Base-by-base conservation (phyloP, 2,888 invertebrate genomes). In the Acanthoscelides obtectus region DNA sequence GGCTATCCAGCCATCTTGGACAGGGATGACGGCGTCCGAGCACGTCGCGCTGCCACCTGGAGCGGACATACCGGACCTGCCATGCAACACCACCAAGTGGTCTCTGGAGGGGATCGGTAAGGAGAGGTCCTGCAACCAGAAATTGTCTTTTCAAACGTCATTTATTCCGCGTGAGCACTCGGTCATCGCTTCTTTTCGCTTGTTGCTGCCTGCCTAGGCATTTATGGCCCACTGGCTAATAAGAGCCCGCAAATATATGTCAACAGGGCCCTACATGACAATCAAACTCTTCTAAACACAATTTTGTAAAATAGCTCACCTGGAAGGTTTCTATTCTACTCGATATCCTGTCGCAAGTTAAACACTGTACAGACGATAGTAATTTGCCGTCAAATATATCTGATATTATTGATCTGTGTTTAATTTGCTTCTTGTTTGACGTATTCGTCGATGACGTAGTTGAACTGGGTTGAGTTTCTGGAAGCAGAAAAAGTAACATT, bases 361-460 rank as follows among this genome's bases (percentile, higher is more conserved):
- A 88, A 85, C 99, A 99, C 85, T 98, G 97, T 22, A 99, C 99
- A 0, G 98, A 96, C 67, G 97, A 98, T 21, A 98, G 88, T 67
- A 99, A 88, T 83, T 95, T 95, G 0, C 99, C 99, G 86, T 99
- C 98, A 86, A 99, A 99, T 69, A 97, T 93, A 81, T 99, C 98
- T 5, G 97, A 97, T 70, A 99, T 94, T 73, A 99, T 93, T 75
- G 94, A 94, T 25, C 89, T 86, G 71, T 87, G 88, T 80, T 88
- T 89, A 21, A 86, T 81, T 76, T 81, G 83, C 74, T 81, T 82
- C 75, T 86, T 87, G 69, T 71, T 72, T 22, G 71, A 72, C 22
- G 76, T 68, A 64, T 68, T 74, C 70, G 69, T 72, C 20, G 75
- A 75, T 65, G 77, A 70, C n/a, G 76, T 72, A 73, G 77, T 80